Evolutionary conservation across 2,797 vertebrate genomes (phyloP), one percentile per base, ranked within the genome.

Genomic region (Synaphobranchus kaupii): DNA sequence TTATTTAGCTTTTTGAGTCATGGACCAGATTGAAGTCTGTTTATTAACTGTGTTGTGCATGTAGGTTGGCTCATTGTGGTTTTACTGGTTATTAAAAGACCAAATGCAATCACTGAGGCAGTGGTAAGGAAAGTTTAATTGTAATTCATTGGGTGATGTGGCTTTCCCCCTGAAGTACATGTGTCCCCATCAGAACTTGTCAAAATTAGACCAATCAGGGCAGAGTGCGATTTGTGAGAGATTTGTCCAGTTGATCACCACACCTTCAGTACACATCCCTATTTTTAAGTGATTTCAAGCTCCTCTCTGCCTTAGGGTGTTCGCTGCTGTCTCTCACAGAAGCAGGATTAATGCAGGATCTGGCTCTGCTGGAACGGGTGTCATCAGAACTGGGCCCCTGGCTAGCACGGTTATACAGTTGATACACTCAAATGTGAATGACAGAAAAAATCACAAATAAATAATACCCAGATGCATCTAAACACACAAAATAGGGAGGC

Each of bases 61-160:
- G 25, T n/a, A 63, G 60, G 25, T 68, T 39, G 34, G n/a, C 68
- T 1, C 28, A 34, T 34, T 76, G 71, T 76, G 39, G 31, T 13
- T 34, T 73, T 15, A 73, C 7, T 5, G 31, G 71, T 76, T 39
- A 15, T 34, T 39, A 39, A 68, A 68, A 28, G 63, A 28, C 25
- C n/a, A 68, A 63, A 63, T 25, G n/a, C 8, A 68, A 28, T 68
- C 90, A 52, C 85, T 63, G 56, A 78, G 85, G 82, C 54, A 85
- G 73, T 66, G 52, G 76, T 8, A 25, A 84, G 47, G 85, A 87
- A 87, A 17, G 9, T 85, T 89, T 90, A 90, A 89, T 89, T 58
- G 88, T 91, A 85, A 83, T 90, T 88, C n/a, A 86, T 34, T 47
- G 44, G 13, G 7, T 88, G 86, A 50, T 76, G n/a, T 87, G 87